These are phyloP conservation scores for Scrobipalpa atriplicella DNA, from an alignment of 2,888 invertebrate genomes.

Conservation along the genomic window DNA sequence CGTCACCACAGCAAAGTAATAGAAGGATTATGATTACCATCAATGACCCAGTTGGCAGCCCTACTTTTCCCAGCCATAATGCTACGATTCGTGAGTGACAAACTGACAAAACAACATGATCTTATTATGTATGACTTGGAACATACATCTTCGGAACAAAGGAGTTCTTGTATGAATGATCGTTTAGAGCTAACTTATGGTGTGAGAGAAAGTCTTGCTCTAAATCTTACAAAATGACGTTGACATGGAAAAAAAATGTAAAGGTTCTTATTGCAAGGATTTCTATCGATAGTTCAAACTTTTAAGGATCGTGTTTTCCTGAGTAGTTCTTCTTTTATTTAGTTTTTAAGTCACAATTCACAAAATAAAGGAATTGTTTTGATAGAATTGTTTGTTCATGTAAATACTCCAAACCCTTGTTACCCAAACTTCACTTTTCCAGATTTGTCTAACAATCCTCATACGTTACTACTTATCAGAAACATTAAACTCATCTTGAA, in stretches of 20 bases:
- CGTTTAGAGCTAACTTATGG: not conserved
- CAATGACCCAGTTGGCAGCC: not conserved
- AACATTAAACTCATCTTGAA: no score
- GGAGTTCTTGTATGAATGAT: not conserved
- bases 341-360: no score
- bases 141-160: conserved; percentile 5
- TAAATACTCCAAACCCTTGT: no score
- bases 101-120: conserved; percentile 2
- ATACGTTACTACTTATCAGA: no score
- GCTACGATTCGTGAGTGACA: conserved; percentile 1
- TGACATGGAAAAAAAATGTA: not conserved
- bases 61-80: not conserved
- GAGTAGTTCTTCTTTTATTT: no score
- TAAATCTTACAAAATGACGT: not conserved
- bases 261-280: no score
- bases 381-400: no score
- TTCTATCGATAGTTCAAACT: no score
- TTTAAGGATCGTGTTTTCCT: no score
- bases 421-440: no score
- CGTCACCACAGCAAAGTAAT: not conserved
- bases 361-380: no score
- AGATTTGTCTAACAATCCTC: no score
- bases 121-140: not conserved
- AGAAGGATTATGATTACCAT: not conserved
- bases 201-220: conserved; percentile 2